phyloP scores from a whole-genome alignment of 1,140 invertebrate species.

The Maconellicoccus hirsutus region DNA sequence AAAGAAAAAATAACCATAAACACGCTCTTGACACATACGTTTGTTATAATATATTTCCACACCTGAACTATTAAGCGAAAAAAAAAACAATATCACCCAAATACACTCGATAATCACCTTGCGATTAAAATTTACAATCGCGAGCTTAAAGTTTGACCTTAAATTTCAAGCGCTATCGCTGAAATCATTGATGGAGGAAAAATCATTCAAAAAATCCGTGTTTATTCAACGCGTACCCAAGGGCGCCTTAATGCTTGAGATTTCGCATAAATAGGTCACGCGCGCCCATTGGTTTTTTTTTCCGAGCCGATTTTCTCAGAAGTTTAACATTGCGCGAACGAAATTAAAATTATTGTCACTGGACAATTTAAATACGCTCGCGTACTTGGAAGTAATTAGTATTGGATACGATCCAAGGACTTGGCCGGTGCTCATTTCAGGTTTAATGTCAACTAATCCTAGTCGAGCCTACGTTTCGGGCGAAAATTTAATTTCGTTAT shows the following conservation, averaged over 20 bases:
- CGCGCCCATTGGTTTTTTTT: background rate
- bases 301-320: background rate
- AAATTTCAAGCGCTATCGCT: too few species aligned
- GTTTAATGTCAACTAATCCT: background rate
- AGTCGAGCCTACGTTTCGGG: too few species aligned
- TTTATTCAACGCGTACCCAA: background rate
- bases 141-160: too few species aligned
- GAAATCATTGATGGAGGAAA: background rate
- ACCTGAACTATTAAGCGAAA: too few species aligned
- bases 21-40: too few species aligned
- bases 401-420: slow-evolving; percentile 1
- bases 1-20: too few species aligned
- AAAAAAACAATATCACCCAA: too few species aligned
- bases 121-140: too few species aligned
- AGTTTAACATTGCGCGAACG: background rate
- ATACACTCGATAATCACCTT: too few species aligned
- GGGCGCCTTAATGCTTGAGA: background rate
- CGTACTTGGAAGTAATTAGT: background rate
- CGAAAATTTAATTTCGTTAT: too few species aligned
- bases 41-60: too few species aligned
- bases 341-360: background rate
- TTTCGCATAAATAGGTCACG: background rate
- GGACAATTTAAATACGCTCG: background rate
- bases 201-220: background rate
- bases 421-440: background rate